A percentile compares a stretch with the other conserved stretches of the same genome.
These are phyloP conservation scores for Bombus waltoni DNA, from an alignment of 1,140 invertebrate species.

Conservation along the genomic window DNA sequence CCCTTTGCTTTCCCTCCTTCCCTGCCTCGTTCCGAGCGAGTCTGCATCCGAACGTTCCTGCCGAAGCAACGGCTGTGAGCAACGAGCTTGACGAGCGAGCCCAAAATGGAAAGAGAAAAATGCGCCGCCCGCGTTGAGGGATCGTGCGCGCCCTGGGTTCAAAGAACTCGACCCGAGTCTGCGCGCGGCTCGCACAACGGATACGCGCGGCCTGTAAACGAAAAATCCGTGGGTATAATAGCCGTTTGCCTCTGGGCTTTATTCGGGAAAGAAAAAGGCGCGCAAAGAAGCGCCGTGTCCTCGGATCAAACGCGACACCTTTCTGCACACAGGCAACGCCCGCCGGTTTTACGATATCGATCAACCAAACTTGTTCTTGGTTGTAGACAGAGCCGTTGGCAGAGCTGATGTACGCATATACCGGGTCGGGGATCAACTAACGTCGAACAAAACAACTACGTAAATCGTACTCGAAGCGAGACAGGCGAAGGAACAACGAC, in stretches of 20 bases:
- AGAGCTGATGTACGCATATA: background rate
- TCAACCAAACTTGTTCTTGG: background rate
- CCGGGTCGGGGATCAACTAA: no score
- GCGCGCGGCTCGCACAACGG: slow-evolving; percentile 20
- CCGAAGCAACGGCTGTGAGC: slow-evolving; percentile 16
- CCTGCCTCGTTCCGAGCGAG: background rate
- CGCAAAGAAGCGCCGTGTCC: background rate
- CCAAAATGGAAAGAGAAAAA: slow-evolving; percentile 4
- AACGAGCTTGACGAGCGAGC: background rate
- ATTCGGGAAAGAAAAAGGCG: background rate
- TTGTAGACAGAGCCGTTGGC: background rate
- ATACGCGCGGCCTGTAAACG: slow-evolving; percentile 36
- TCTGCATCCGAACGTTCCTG: background rate
- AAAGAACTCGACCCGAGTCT: slow-evolving; percentile 37
- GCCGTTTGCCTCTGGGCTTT: slow-evolving; percentile 31
- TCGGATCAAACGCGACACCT: slow-evolving; percentile 30
- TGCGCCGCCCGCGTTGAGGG: slow-evolving; percentile 9
- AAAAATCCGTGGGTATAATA: slow-evolving; percentile 14
- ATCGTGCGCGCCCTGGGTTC: slow-evolving; percentile 19
- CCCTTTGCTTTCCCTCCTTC: background rate
- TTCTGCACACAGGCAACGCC: background rate
- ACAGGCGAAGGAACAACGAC: background rate
- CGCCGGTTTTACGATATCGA: background rate
- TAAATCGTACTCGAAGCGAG: background rate
- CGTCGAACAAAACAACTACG: no score